These are phyloP conservation scores for Shinisaurus crocodilurus DNA, from an alignment of 2,113 vertebrate species.

Conservation along the genomic window DNA sequence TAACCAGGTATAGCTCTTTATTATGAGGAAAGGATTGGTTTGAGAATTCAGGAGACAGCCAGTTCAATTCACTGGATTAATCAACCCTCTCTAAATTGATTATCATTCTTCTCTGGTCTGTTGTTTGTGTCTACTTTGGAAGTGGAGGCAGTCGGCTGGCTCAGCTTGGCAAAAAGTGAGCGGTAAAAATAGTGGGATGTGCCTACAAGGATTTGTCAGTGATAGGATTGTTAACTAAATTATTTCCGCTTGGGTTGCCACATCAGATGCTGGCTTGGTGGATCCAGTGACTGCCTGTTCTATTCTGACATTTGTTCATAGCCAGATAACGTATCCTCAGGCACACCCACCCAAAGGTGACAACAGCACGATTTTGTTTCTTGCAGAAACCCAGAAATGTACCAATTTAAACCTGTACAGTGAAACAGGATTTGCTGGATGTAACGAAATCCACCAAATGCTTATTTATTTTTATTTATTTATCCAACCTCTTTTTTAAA, in stretches of 20 bases:
- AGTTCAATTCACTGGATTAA: conserved; percentile 25
- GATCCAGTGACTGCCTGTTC: background rate
- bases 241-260: background rate
- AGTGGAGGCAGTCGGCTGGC: conserved; percentile 11
- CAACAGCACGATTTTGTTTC: background rate
- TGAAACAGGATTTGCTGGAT: background rate
- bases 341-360: background rate
- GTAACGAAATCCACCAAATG: background rate
- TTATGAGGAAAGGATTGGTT: background rate
- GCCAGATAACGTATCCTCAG: background rate
- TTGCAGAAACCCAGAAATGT: conserved; percentile 2
- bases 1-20: background rate
- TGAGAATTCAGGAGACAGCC: conserved; percentile 2
- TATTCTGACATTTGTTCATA: background rate
- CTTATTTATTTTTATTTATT: no score
- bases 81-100: background rate
- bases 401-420: background rate
- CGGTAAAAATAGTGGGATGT: background rate
- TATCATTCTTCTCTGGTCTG: background rate
- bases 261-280: background rate
- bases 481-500: background rate
- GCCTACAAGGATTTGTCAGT: background rate
- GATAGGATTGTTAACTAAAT: background rate
- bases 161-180: conserved; percentile 4
- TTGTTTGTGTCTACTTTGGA: background rate